A percentile compares a stretch with the other conserved stretches of the same genome.
phyloP scores from a whole-genome alignment of 1,140 invertebrate species.

The Apis florea region DNA sequence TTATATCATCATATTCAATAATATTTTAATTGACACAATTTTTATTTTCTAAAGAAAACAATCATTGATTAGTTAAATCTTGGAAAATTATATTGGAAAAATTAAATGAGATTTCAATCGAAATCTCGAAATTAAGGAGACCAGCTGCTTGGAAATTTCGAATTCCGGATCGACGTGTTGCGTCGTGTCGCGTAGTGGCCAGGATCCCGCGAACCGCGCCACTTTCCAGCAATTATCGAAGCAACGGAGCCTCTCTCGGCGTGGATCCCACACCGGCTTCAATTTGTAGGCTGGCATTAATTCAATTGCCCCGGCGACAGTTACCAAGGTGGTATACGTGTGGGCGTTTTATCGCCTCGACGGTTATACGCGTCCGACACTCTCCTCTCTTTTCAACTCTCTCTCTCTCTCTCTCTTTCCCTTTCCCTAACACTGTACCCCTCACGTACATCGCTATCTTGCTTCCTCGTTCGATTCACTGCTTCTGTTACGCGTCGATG shows the following conservation, averaged over 20 bases:
- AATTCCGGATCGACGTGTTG: slow-evolving; percentile 23
- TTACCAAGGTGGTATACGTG: slow-evolving; percentile 66
- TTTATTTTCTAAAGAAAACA: no score
- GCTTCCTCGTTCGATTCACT: slow-evolving; percentile 6
- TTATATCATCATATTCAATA: no score
- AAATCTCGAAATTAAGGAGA: background rate
- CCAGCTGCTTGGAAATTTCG: background rate
- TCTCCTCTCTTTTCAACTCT: slow-evolving; percentile 25
- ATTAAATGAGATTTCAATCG: accelerated
- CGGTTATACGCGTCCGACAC: slow-evolving; percentile 59
- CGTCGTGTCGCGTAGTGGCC: background rate
- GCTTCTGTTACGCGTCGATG: slow-evolving; percentile 18
- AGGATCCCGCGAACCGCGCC: slow-evolving; percentile 50
- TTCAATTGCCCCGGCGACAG: slow-evolving; percentile 74
- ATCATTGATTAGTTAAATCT: no score
- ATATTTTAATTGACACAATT: no score
- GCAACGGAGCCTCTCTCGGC: slow-evolving; percentile 63
- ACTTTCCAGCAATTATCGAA: slow-evolving; percentile 77
- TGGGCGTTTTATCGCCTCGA: slow-evolving; percentile 66
- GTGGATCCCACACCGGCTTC: slow-evolving; percentile 71
- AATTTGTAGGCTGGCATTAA: slow-evolving; percentile 79
- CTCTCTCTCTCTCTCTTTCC: background rate
- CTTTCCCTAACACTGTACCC: background rate
- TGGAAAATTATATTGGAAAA: accelerated
- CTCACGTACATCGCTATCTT: background rate